phyloP scores from a whole-genome alignment of 2,113 vertebrate species.

The Petroica traversi region DNA sequence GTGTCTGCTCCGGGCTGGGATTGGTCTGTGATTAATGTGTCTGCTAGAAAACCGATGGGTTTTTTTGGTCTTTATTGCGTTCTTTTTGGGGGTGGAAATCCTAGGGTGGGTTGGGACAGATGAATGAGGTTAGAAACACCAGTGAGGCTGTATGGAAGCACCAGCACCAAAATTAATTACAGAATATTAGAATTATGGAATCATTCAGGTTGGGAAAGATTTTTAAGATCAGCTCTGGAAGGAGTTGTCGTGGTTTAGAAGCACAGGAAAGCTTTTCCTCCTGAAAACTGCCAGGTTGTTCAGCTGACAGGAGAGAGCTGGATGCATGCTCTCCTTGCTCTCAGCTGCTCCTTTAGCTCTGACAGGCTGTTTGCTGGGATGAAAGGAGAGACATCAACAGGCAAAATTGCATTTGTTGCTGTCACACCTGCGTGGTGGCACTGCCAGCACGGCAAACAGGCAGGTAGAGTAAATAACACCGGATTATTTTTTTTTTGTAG shows the following conservation, averaged over 20 bases:
- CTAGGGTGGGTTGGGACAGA: too few relatives aligned
- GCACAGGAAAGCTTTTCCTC: background rate
- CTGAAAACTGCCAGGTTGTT: background rate
- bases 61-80: background rate
- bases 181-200: background rate
- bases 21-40: fast-evolving
- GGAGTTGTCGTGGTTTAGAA: background rate
- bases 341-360: background rate
- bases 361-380: background rate
- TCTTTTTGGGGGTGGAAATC: background rate
- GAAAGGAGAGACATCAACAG: background rate
- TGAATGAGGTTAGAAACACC: background rate
- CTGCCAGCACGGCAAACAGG: background rate
- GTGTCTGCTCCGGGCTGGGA: background rate
- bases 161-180: background rate
- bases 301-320: background rate
- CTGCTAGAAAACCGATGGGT: background rate
- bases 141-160: background rate
- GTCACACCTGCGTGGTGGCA: background rate
- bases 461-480: conserved; percentile 4
- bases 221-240: background rate
- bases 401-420: background rate
- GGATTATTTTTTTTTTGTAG: background rate
- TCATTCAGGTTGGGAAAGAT: background rate
- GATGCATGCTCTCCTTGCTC: background rate